Evolutionary conservation across 2,797 vertebrate genomes (phyloP).

Genomic region (Tachyglossus aculeatus): DNA sequence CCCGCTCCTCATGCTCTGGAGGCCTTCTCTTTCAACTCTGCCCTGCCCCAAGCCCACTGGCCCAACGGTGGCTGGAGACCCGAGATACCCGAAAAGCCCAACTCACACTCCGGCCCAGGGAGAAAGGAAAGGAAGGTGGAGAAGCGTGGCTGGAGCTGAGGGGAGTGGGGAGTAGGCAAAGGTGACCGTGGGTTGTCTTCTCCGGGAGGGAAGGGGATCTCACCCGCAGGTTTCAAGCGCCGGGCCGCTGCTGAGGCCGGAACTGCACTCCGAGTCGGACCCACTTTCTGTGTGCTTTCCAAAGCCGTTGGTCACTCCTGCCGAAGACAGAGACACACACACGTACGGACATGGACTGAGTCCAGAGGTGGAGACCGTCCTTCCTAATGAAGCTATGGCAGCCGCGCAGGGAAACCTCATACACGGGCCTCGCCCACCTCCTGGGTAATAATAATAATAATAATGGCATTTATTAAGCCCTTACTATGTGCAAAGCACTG

Average conservation of each 20-base stretch:
- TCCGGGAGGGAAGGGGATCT: conserved; percentile 29
- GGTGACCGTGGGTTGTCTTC: background rate
- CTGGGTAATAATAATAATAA: background rate
- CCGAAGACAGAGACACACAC: conserved; percentile 45
- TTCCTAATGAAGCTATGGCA: background rate
- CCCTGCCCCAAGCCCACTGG: too few species aligned
- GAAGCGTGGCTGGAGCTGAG: too few species aligned
- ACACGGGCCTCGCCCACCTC: too few species aligned
- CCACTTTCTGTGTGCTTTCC: conserved; percentile 79
- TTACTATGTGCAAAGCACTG: too few species aligned
- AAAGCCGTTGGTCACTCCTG: conserved; percentile 91
- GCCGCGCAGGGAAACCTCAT: background rate
- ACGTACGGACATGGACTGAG: conserved; percentile 36
- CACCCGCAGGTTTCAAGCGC: conserved; percentile 87
- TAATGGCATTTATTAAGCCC: too few species aligned
- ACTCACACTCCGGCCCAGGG: too few species aligned
- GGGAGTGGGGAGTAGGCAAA: accelerated
- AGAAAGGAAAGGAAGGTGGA: too few species aligned
- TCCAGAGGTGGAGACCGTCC: background rate
- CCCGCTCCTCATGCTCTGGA: too few species aligned
- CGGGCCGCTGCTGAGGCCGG: conserved; percentile 64
- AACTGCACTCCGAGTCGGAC: conserved; percentile 84
- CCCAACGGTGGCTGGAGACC: too few species aligned
- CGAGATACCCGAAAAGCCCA: too few species aligned
- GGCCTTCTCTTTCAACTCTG: too few species aligned